Evolutionary conservation across 2,113 vertebrate genomes (phyloP).

Genomic region (Echinops telfairi): DNA sequence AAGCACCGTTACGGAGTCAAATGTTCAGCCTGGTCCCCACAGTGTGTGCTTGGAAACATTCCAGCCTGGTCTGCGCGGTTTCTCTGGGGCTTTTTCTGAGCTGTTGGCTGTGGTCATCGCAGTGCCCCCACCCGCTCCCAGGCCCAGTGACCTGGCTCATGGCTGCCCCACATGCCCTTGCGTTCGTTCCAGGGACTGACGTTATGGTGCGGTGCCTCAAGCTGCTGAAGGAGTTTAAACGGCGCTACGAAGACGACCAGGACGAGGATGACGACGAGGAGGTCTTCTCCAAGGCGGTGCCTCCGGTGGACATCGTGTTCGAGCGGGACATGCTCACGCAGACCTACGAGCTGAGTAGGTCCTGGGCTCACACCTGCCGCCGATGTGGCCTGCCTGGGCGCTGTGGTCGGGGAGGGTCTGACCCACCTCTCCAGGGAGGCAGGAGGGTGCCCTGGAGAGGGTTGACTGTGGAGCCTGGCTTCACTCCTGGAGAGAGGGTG

Average conservation of each 20-base stretch:
- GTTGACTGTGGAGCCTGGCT: background rate
- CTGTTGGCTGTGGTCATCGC: background rate
- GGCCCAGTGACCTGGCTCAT: accelerated
- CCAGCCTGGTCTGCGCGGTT: no score
- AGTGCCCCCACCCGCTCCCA: accelerated
- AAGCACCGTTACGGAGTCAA: background rate
- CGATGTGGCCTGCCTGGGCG: accelerated
- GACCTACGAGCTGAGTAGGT: slow-evolving; percentile 95
- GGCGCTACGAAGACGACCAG: slow-evolving; percentile 89
- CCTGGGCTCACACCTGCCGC: background rate
- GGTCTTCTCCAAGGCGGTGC: slow-evolving; percentile 86
- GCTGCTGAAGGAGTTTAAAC: slow-evolving; percentile 91
- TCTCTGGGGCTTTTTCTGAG: background rate
- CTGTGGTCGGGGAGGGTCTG: accelerated
- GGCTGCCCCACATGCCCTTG: background rate
- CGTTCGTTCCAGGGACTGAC: slow-evolving; percentile 88
- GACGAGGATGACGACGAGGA: slow-evolving; percentile 93
- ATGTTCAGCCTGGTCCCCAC: background rate
- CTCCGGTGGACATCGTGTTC: slow-evolving; percentile 89
- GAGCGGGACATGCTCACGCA: slow-evolving; percentile 94
- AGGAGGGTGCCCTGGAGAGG: no score
- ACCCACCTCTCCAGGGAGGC: background rate
- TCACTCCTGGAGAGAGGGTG: background rate
- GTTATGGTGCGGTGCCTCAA: slow-evolving; percentile 93
- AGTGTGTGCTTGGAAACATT: no score